Conservation (phyloP, 53 echinoderm and acorn worm genomes). For the Holothuria leucospilota region DNA sequence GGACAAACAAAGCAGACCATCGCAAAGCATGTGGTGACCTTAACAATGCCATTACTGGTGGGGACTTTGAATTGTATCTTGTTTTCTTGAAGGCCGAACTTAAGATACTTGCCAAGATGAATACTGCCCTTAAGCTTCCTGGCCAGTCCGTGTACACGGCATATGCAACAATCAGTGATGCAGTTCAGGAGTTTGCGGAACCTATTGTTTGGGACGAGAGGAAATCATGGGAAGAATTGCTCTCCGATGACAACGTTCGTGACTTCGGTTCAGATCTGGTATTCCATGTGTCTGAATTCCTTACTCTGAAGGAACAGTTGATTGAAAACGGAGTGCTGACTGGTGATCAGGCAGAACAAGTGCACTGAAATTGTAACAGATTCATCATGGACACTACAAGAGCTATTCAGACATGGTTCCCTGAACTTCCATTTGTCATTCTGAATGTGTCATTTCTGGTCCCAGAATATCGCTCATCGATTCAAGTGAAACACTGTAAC, state of each 20-base stretch:
- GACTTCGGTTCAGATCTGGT: not conserved
- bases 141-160: conserved; percentile 25
- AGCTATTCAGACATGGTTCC: conserved; percentile 5
- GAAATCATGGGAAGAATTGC: conserved; percentile 23
- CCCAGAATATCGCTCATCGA: conserved; percentile 20
- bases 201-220: conserved; percentile 21
- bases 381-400: not conserved
- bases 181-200: conserved; percentile 6
- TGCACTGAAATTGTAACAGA: not conserved
- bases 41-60: too few relatives aligned
- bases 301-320: conserved; percentile 16
- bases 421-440: conserved; percentile 12
- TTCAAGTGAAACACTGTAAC: conserved; percentile 11
- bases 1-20: too few relatives aligned
- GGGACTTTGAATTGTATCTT: too few relatives aligned
- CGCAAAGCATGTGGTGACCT: too few relatives aligned
- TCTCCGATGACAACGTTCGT: not conserved
- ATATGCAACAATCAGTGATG: conserved; percentile 3
- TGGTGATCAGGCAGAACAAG: conserved; percentile 14
- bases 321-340: conserved; percentile 12
- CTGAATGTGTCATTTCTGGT: conserved; percentile 10
- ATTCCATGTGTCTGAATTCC: not conserved
- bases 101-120: conserved; percentile 20
- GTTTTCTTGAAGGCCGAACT: conserved; percentile 9
- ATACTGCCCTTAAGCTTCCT: not conserved